Evolutionary conservation across 2,113 vertebrate genomes (phyloP).

Genomic region (Thoracochromis brauschi): DNA sequence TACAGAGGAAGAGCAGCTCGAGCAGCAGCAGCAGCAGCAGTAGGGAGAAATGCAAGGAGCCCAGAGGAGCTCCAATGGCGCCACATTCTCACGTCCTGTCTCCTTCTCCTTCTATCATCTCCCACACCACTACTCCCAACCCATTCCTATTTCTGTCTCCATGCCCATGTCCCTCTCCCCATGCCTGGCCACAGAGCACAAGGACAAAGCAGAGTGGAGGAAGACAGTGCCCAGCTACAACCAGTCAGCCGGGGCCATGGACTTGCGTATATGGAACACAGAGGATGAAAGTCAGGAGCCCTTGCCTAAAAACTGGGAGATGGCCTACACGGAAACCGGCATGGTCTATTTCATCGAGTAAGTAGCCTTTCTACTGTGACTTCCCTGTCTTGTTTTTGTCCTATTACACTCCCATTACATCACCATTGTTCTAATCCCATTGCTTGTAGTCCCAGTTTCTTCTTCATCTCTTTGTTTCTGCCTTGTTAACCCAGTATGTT

Average conservation of each 20-base stretch:
- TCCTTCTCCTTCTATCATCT: slow-evolving; percentile 50
- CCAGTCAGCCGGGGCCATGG: slow-evolving; percentile 84
- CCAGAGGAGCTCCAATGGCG: slow-evolving; percentile 50
- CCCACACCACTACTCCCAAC: slow-evolving; percentile 34
- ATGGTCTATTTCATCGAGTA: slow-evolving; percentile 99
- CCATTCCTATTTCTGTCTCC: slow-evolving; percentile 45
- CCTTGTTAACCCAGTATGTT: not conserved
- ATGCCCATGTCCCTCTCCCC: slow-evolving; percentile 37
- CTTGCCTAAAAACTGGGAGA: slow-evolving; percentile 93
- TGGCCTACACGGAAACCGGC: slow-evolving; percentile 95
- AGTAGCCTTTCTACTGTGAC: slow-evolving; percentile 59
- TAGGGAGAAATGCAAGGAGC: slow-evolving; percentile 53
- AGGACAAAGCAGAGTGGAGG: slow-evolving; percentile 86
- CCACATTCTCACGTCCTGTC: slow-evolving; percentile 47
- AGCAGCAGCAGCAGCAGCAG: slow-evolving; percentile 8
- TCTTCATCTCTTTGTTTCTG: not conserved
- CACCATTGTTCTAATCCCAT: not conserved
- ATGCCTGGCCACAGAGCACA: slow-evolving; percentile 76
- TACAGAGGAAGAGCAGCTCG: slow-evolving; percentile 24
- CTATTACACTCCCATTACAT: not conserved
- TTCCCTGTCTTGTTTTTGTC: not conserved
- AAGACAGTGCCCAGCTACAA: slow-evolving; percentile 92
- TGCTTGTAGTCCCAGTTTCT: not conserved
- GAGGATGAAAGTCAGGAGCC: slow-evolving; percentile 89
- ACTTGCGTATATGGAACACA: slow-evolving; percentile 78